Base-by-base conservation (phyloP, 1,140 invertebrate genomes). In the Drosophila arizonae region DNA sequence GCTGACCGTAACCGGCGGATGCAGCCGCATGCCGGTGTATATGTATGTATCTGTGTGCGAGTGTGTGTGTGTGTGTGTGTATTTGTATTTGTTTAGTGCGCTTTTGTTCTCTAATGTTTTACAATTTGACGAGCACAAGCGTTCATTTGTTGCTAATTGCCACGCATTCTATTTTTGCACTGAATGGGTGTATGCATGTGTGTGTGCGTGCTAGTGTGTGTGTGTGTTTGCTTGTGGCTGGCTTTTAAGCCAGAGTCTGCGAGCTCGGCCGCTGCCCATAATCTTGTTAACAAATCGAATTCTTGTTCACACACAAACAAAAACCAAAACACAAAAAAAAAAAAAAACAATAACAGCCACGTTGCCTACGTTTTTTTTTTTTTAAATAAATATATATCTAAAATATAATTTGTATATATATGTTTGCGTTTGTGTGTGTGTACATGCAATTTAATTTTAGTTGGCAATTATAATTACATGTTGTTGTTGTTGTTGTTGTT, bases 221-320 rank as follows among this genome's bases (percentile, higher is more conserved):
- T 30, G 50, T 15, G 24, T 51, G 48, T 26, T 6, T 28, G 48
- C 6, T 9, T 17, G 9, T 45, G 43, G 15, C 6, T 13, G 33
- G 46, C 46, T 21, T 50, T 4, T 54, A 17, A 24, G 67, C 70
- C 24, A 21, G 56, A 60, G 41, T 78, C 67, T 78, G 69, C 30
- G 51, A 54, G 62, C 77, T 52, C 36, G 36, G 57, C 67, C 21
- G 60, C 60, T 43, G 43, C 63, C 68, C 79, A 84, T 84, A 90
- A 90, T 90, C 81, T 90, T 90, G 89, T 90, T 90, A 90, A 90
- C 89, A 90, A 90, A 90, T 90, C 81, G 90, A 88, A 90, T 87
- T 87, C 89, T 89, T 90, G 89, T 90, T 90, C 85, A 90, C 88
- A 90, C 81, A 46, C 43, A 46, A 46, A 39, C 36, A 39, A 39